phyloP scores from a whole-genome alignment of 2,888 invertebrate genomes.

The Chloroclystis v-ata region DNA sequence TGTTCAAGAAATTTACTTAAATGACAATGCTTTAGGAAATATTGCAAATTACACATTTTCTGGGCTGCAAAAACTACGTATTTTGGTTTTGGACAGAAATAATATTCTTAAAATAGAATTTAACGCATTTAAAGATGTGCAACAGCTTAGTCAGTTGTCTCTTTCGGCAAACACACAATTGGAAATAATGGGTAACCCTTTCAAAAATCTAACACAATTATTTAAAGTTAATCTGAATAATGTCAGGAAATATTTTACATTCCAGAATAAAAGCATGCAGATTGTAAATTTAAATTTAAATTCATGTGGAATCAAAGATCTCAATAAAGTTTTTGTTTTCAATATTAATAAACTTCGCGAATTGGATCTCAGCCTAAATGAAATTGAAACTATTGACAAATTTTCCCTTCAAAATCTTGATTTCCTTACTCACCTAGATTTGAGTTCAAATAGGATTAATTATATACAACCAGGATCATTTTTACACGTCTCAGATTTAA shows the following conservation, averaged over 20 bases:
- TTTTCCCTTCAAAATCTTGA: constrained; percentile 26
- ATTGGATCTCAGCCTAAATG: constrained; percentile 27
- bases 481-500: constrained; percentile 17
- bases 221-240: constrained; percentile 20
- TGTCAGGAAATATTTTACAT: constrained; percentile 21
- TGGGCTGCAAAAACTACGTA: constrained; percentile 17
- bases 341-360: constrained; percentile 16
- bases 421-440: constrained; percentile 23
- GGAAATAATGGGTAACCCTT: constrained; percentile 20
- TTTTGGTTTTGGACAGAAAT: constrained; percentile 25
- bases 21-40: constrained; percentile 25
- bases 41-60: constrained; percentile 22
- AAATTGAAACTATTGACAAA: constrained; percentile 26
- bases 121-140: constrained; percentile 14
- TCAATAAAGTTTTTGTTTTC: constrained; percentile 19
- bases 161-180: constrained; percentile 24
- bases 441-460: constrained; percentile 28
- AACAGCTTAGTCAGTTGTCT: constrained; percentile 20
- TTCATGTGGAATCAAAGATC: constrained; percentile 23
- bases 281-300: constrained; percentile 22
- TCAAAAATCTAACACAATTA: constrained; percentile 23
- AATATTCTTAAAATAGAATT: constrained; percentile 21
- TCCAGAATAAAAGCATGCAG: constrained; percentile 17
- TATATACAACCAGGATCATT: constrained; percentile 32
- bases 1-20: constrained; percentile 25